These are phyloP conservation scores for crab-eating macaque (Macaca fascicularis) DNA, from an alignment of 2,113 vertebrate genomes.

Conservation along the genomic window T2T-MFA8v1.1 NC_088376.1:46642501-46643000, in stretches of 20 bases:
- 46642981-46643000: not conserved
- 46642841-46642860: not conserved
- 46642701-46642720: not conserved
- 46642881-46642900: not conserved
- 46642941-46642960: not conserved
- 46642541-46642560: not conserved
- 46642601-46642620: not conserved
- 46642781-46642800: not conserved
- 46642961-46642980: not conserved
- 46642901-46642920: not conserved
- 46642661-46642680: not conserved
- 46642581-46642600: not conserved
- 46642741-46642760: not conserved
- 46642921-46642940: not conserved
- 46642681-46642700: not conserved
- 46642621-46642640: not conserved
- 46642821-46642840: not conserved
- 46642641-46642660: not conserved
- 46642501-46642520: not conserved
- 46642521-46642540: not conserved
- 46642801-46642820: not conserved
- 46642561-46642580: not conserved
- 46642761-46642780: not conserved
- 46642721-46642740: not conserved
- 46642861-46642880: not conserved